Evolutionary conservation across 30 jellyfish, hydroid and myxozoan genomes (phyloP), one percentile per base, ranked within the genome.

Genomic region (Nemopilema nomurai): DNA sequence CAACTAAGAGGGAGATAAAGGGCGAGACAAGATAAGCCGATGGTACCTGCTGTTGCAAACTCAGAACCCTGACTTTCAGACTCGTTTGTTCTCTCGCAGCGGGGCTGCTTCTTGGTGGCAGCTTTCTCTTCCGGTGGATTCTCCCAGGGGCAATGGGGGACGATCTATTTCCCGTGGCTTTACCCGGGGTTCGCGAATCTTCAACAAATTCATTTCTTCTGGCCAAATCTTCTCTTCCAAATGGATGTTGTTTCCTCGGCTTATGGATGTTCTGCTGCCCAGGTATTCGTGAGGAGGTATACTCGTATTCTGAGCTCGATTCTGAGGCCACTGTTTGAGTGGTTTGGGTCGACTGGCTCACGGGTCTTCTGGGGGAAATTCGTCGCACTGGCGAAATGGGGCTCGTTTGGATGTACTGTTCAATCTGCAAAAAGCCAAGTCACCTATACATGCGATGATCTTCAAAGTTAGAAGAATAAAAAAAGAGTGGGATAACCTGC

Each of bases 1-100:
- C 57, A 6, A 3, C 57, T 41, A 13, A 41, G 9, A 41, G 9
- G n/a, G 13, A 41, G 57, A 41, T 6, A 21, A 49, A 26, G 18
- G 62, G 8, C 8, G 1, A 49, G 27, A 8, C 16, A 22, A 25
- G 9, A 21, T 69, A 21, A 25, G 67, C 3, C 4, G 21, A 49
- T 0, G 22, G 0, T 72, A 87, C 96, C 87, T 87, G 96, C 70
- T 80, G 89, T 50, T 76, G 91, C 64, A 87, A 62, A 50, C 96
- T 87, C 71, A 71, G 65, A 16, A 87, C 76, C 67, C 96, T 75
- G 17, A 69, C 70, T 79, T 87, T 87, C 79, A 87, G 32, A 63
- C 96, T 87, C 13, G 81, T 73, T 21, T 79, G 96, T 64, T 87
- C 96, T 50, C 91, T 79, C 3, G 74, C 88, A 16, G 80, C 71